Conservation (phyloP, 2,888 invertebrate genomes). For the Synanthedon andrenaeformis region DNA sequence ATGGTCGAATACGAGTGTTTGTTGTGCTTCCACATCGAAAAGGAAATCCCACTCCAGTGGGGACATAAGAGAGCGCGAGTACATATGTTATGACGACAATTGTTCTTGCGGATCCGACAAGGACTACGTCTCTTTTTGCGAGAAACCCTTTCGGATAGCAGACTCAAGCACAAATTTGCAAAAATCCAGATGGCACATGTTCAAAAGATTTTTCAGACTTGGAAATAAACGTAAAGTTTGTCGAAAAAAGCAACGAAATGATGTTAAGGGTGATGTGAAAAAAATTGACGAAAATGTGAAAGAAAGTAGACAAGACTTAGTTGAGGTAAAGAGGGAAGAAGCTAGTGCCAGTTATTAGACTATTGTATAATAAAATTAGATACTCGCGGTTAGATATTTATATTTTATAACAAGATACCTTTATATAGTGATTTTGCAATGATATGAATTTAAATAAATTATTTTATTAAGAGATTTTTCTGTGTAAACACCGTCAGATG, state of each 20-base stretch:
- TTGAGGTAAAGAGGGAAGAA: not conserved
- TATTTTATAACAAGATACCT: too few relatives aligned
- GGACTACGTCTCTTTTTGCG: slow-evolving; percentile 14
- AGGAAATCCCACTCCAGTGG: slow-evolving; percentile 34
- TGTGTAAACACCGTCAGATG: too few relatives aligned
- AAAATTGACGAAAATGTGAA: not conserved
- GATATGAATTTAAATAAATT: too few relatives aligned
- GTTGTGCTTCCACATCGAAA: slow-evolving; percentile 41
- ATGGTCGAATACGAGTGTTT: slow-evolving; percentile 23
- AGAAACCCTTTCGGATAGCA: slow-evolving; percentile 34
- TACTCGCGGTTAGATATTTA: too few relatives aligned
- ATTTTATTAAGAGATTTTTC: too few relatives aligned
- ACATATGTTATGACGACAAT: slow-evolving; percentile 20
- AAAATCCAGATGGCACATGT: slow-evolving; percentile 34
- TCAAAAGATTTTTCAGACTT: slow-evolving; percentile 26
- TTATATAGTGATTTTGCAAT: too few relatives aligned
- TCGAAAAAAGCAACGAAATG: not conserved
- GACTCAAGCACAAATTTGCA: slow-evolving; percentile 31
- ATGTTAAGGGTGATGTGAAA: not conserved
- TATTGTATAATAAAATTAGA: too few relatives aligned
- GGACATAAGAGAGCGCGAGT: slow-evolving; percentile 26
- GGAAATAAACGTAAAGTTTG: slow-evolving; percentile 16
- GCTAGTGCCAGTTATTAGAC: not conserved
- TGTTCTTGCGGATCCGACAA: slow-evolving; percentile 29
- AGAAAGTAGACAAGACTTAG: not conserved